Percentiles rank a stretch among this genome's conserved stretches.
Evolutionary conservation across 1,140 invertebrate genomes (phyloP).

Genomic region (Brachionus angularis): DNA sequence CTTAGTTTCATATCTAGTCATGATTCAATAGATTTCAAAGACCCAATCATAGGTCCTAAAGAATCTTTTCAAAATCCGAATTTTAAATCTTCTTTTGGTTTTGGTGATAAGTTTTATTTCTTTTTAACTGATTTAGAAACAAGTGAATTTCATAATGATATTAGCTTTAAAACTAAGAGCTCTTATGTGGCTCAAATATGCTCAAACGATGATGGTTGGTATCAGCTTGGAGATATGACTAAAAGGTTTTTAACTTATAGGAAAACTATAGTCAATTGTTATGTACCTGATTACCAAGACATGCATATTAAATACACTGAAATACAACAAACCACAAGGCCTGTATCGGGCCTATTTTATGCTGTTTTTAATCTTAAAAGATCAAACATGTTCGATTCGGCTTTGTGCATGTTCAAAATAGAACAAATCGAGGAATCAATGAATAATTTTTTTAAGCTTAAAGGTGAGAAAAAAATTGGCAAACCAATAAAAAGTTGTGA

Average conservation of each 20-base stretch:
- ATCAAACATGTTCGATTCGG: constrained; percentile 20
- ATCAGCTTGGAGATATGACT: not conserved
- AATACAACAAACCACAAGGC: constrained; percentile 27
- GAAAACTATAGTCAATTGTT: constrained; percentile 37
- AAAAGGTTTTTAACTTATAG: constrained; percentile 19
- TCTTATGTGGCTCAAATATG: constrained; percentile 33
- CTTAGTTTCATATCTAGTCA: too few species aligned
- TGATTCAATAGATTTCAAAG: not conserved
- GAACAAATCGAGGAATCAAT: not conserved
- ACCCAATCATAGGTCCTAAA: not conserved
- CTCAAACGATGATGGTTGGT: constrained; percentile 10
- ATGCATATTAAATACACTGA: constrained; percentile 42
- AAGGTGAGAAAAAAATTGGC: not conserved
- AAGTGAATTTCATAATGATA: not conserved
- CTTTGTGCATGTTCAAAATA: constrained; percentile 21
- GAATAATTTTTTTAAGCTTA: constrained; percentile 4
- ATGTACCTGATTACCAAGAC: constrained; percentile 22
- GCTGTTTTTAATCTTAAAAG: constrained; percentile 17
- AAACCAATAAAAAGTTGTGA: not conserved
- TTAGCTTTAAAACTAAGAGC: constrained; percentile 5
- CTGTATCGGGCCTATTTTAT: constrained; percentile 4
- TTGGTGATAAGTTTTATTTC: constrained; percentile 8
- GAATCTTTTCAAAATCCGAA: not conserved
- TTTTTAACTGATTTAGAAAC: constrained; percentile 33
- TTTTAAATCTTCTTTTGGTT: constrained; percentile 12